Evolutionary conservation across 2,888 invertebrate genomes (phyloP).

Genomic region (Drosophila subquinaria): DNA sequence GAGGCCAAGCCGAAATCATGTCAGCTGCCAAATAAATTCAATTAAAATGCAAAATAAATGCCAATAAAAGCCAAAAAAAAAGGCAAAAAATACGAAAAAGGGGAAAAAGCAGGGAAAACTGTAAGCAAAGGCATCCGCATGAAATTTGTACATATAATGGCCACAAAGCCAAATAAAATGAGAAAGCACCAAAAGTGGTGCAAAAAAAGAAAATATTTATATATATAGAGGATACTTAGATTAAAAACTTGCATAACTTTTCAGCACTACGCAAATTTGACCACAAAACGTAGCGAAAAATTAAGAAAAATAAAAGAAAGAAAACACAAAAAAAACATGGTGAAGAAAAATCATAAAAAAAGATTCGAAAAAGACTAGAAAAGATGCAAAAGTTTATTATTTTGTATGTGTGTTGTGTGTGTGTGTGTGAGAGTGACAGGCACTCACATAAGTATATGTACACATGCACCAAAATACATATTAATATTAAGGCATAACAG

Average conservation of each 20-base stretch:
- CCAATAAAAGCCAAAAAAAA: slow-evolving; percentile 34
- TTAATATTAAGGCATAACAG: slow-evolving; percentile 31
- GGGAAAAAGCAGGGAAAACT: slow-evolving; percentile 1
- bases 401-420: slow-evolving; percentile 12
- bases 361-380: slow-evolving; percentile 37
- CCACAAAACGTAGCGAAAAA: slow-evolving; percentile 38
- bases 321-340: neutral
- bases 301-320: neutral
- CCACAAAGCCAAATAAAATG: slow-evolving; percentile 35
- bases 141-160: slow-evolving; percentile 58
- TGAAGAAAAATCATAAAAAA: slow-evolving; percentile 9
- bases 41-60: slow-evolving; percentile 76
- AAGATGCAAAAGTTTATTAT: slow-evolving; percentile 56
- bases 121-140: slow-evolving; percentile 37
- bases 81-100: neutral
- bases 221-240: slow-evolving; percentile 18
- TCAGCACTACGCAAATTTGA: slow-evolving; percentile 46
- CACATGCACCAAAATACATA: slow-evolving; percentile 46
- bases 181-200: slow-evolving; percentile 6
- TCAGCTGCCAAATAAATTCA: slow-evolving; percentile 71
- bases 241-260: slow-evolving; percentile 40
- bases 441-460: slow-evolving; percentile 38
- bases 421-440: slow-evolving; percentile 32
- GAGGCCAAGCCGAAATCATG: slow-evolving; percentile 41
- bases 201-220: slow-evolving; percentile 4